These are phyloP conservation scores for Caenorhabditis wallacei DNA, from an alignment of 2,888 invertebrate species.

Conservation along the genomic window DNA sequence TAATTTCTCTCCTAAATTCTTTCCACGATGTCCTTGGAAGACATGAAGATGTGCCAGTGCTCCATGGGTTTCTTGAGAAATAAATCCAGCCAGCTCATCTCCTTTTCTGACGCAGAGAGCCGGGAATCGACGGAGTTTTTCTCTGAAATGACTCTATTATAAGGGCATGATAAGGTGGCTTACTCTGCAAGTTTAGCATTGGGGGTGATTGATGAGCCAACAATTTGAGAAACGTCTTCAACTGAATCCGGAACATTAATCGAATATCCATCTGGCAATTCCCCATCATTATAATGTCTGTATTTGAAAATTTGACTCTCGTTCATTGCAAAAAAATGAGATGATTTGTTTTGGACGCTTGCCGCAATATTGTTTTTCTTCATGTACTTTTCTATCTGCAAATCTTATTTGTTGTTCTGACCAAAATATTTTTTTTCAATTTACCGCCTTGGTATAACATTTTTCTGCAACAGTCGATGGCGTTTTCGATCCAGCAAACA, in stretches of 20 bases:
- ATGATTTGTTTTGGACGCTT: conserved; percentile 47
- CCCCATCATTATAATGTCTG: conserved; percentile 43
- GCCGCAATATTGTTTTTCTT: conserved; percentile 64
- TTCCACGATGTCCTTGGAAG: conserved; percentile 62
- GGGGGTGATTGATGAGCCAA: conserved; percentile 24
- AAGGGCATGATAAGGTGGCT: not conserved
- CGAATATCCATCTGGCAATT: conserved; percentile 58
- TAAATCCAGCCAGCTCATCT: conserved; percentile 60
- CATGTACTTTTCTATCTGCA: conserved; percentile 61
- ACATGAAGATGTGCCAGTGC: conserved; percentile 62
- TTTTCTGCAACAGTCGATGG: conserved; percentile 58
- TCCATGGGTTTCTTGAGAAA: conserved; percentile 62
- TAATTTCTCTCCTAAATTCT: conserved; percentile 61
- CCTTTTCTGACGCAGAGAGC: conserved; percentile 61
- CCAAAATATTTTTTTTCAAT: conserved; percentile 9
- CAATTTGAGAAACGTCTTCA: conserved; percentile 43
- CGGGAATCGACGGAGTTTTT: conserved; percentile 61
- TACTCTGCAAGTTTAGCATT: conserved; percentile 47
- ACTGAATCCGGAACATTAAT: conserved; percentile 43
- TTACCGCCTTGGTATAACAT: conserved; percentile 62
- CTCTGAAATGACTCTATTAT: conserved; percentile 3
- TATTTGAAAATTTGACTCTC: conserved; percentile 67
- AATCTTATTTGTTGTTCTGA: conserved; percentile 16
- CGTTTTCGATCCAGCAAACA: conserved; percentile 42
- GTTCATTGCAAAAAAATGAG: conserved; percentile 65